Base-by-base conservation (phyloP, 2,888 invertebrate species). In the Drosophila melanosoma region DNA sequence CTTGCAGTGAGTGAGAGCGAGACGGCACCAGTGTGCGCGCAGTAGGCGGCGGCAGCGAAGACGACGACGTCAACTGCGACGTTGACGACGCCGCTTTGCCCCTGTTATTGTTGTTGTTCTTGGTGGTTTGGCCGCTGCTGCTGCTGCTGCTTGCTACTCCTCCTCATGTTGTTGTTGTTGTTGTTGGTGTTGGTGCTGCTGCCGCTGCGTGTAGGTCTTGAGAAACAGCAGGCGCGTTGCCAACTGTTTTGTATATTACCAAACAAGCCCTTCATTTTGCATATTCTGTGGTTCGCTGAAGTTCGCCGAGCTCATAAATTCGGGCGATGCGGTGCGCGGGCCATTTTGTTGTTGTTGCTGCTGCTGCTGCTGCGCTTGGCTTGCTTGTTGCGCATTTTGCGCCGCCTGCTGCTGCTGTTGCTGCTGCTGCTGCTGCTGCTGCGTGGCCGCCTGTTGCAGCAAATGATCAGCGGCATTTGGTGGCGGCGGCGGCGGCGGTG, bases 261-360 rank as follows among this genome's bases (percentile, higher is more conserved):
- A 96, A 94, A 96, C 96, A 91, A 96, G 94, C 64, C 95, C 96
- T 93, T 96, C 96, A 93, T 95, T 96, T 92, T 96, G 95, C 94
- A 95, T 94, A 94, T 95, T 95, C 93, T 95, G 95, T 84, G 95
- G 95, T 93, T 96, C 96, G 84, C 95, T 94, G 91, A 95, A 95
- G 84, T 94, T 94, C 67, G 94, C 95, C 67, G 94, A 93, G 65
- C 94, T 93, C 94, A 96, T 95, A 94, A 96, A 96, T 93, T 96
- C 96, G 56, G 96, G 96, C 86, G 96, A 96, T 76, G 96, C 96
- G 62, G 96, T 96, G 82, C 96, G 95, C 73, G 96, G 96, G 75
- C 96, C 95, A 80, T 91, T 91, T 86, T 91, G 89, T 87, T 91
- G 91, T 69, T 91, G 81, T 69, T 92, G 86, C 53, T 67, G 69